phyloP scores from a whole-genome alignment of 2,113 vertebrate genomes.

The human region GRCh38 chr4:57708501-57709000 shows the following conservation, averaged over 20 bases:
- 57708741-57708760: slow-evolving; percentile 5
- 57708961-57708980: background rate
- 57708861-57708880: background rate
- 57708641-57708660: background rate
- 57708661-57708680: background rate
- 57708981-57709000: background rate
- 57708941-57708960: background rate
- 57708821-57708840: slow-evolving; percentile 1
- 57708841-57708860: background rate
- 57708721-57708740: background rate
- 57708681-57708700: background rate
- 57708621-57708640: background rate
- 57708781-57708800: background rate
- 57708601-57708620: background rate
- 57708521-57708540: background rate
- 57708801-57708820: slow-evolving; percentile 36
- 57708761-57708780: background rate
- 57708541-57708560: background rate
- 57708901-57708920: background rate
- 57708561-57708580: background rate
- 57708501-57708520: background rate
- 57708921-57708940: background rate
- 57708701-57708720: slow-evolving; percentile 14
- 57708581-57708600: background rate
- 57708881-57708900: too few relatives aligned